A percentile compares a stretch with the other conserved stretches of the same genome.
phyloP scores from a whole-genome alignment of 2,113 vertebrate species.

The Nicator chloris region DNA sequence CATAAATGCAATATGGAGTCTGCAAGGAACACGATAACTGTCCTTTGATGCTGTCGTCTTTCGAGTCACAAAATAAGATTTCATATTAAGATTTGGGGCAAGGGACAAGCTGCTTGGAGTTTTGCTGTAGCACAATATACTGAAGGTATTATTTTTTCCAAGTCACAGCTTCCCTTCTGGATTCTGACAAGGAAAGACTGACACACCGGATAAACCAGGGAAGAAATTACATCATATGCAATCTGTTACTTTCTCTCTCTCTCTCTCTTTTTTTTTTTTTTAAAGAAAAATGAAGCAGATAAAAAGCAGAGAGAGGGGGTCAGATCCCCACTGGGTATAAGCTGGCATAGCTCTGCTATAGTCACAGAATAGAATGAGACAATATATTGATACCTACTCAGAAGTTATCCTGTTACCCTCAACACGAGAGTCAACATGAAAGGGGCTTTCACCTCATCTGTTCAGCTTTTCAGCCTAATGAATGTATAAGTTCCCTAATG shows the following conservation, averaged over 20 bases:
- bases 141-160: constrained; percentile 58
- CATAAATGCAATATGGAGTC: constrained; percentile 48
- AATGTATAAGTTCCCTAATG: background rate
- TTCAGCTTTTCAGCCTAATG: background rate
- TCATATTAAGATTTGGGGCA: constrained; percentile 17
- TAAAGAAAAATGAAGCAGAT: constrained; percentile 8
- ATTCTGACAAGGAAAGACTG: constrained; percentile 33
- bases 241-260: constrained; percentile 31
- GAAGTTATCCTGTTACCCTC: background rate
- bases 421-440: background rate
- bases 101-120: background rate
- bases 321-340: background rate
- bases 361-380: background rate
- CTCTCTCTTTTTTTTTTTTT: background rate
- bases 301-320: background rate
- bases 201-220: constrained; percentile 34
- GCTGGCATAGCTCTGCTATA: background rate
- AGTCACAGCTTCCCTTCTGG: constrained; percentile 36
- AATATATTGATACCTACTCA: constrained; percentile 20
- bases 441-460: background rate
- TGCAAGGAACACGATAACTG: constrained; percentile 6
- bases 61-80: constrained; percentile 2
- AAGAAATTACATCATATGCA: constrained; percentile 66
- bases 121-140: constrained; percentile 28
- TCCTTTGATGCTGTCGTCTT: constrained; percentile 20